Evolutionary conservation across 2,888 invertebrate species (phyloP), one percentile per base, ranked within the genome.

Genomic region (Acanthococcus lagerstroemiae): DNA sequence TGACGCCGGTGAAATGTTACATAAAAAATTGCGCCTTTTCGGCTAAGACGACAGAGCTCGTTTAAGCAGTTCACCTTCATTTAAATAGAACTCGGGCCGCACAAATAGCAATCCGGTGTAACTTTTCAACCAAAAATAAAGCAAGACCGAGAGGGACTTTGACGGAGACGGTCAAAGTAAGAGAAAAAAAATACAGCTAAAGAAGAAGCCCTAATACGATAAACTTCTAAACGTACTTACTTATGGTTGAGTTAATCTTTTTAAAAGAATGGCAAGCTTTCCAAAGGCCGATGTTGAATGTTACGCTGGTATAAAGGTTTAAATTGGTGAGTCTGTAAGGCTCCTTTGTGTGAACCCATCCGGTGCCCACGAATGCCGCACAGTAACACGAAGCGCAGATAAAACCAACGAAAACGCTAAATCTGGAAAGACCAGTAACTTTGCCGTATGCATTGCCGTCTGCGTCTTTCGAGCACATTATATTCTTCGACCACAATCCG

Each of bases 161-260:
- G 22, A 4, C 12, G 19, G 17, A 50, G 12, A 50, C 12, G 12
- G 17, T 12, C 9, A 50, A 17, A 12, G 22, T 9, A 50, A 50
- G 50, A 48, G n/a, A 55, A 27, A 55, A 55, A 27, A 55, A 27
- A 55, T 12, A 26, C 7, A 54, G 24, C 9, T 5, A 24, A 9
- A 55, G 26, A 55, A 22, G 37, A 61, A 46, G 46, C 60, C 50
- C 24, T 30, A 52, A 54, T 54, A 63, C 55, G 55, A 55, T 63
- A 60, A 60, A 60, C 60, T 48, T 60, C 30, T 60, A 60, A 60
- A 60, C 48, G 52, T 55, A 65, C 65, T 65, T 65, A 65, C 65
- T 65, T 65, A 65, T 65, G 55, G 65, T 65, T 45, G 65, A 65
- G 65, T 65, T 65, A 65, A 65, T 65, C 65, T 54, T 65, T 55